These are phyloP conservation scores for Tetragonisca angustula DNA, from an alignment of 2,888 invertebrate species.

Conservation along the genomic window DNA sequence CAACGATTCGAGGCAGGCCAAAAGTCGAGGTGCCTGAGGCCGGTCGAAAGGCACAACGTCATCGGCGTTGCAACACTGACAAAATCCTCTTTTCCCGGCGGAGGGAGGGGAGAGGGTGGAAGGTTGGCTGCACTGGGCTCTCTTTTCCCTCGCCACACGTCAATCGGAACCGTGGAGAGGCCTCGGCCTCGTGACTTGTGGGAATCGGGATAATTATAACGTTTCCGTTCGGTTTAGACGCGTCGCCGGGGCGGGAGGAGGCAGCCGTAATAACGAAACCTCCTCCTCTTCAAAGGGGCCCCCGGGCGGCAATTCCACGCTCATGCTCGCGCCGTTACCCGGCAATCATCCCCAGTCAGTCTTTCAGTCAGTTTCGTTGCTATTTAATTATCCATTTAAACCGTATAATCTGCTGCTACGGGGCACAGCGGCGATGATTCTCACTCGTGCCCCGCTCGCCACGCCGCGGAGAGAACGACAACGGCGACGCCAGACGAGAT, in stretches of 20 bases:
- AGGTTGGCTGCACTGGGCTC: neutral
- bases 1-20: neutral
- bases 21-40: neutral
- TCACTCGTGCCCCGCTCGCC: constrained; percentile 37
- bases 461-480: constrained; percentile 27
- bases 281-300: constrained; percentile 75
- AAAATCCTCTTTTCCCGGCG: constrained; percentile 57
- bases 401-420: constrained; percentile 82
- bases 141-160: constrained; percentile 57
- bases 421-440: constrained; percentile 52
- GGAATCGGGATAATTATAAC: constrained; percentile 83
- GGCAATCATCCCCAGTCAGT: constrained; percentile 84
- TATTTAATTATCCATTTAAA: constrained; percentile 85
- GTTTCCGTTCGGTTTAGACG: constrained; percentile 80
- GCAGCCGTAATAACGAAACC: constrained; percentile 77
- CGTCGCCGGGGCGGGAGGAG: constrained; percentile 66
- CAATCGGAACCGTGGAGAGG: constrained; percentile 63
- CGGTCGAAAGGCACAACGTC: constrained; percentile 4
- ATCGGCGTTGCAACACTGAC: constrained; percentile 40
- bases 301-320: constrained; percentile 81
- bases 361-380: constrained; percentile 84
- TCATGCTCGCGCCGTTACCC: constrained; percentile 83
- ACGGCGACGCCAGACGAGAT: constrained; percentile 25
- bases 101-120: neutral
- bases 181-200: constrained; percentile 76